These are phyloP conservation scores for Branchipolynoe longqiensis DNA, from an alignment of 2,888 invertebrate genomes.

Conservation along the genomic window DNA sequence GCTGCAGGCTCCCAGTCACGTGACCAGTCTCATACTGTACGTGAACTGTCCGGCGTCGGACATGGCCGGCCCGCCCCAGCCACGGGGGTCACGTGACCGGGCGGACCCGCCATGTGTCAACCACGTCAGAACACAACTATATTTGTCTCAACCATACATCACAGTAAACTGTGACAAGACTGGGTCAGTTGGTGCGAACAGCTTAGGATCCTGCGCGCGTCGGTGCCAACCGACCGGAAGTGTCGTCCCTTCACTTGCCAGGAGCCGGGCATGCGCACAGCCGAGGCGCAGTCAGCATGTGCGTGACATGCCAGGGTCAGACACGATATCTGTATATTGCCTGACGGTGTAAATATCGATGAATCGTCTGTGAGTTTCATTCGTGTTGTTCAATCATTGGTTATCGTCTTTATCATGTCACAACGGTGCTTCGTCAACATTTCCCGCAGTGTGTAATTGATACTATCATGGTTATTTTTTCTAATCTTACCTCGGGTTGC, in stretches of 20 bases:
- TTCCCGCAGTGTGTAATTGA: constrained; percentile 24
- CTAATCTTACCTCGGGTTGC: not conserved
- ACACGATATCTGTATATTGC: not conserved
- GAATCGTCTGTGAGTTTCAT: not conserved
- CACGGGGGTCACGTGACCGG: no score
- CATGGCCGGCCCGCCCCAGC: no score
- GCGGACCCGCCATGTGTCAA: no score
- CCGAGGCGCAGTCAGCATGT: not conserved
- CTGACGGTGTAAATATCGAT: not conserved
- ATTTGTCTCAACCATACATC: no score
- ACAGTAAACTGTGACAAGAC: no score
- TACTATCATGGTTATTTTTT: not conserved
- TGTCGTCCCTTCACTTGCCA: not conserved
- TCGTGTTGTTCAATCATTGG: not conserved
- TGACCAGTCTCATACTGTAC: no score
- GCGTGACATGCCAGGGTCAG: not conserved
- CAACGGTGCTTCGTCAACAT: constrained; percentile 49
- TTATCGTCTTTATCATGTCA: constrained; percentile 16
- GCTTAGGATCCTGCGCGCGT: no score
- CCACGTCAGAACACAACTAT: no score
- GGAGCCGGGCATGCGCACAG: not conserved
- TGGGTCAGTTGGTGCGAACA: no score
- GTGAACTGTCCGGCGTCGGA: no score
- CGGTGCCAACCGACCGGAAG: not conserved
- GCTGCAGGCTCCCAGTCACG: no score